These are phyloP conservation scores for Euclidia mi DNA, from an alignment of 2,888 invertebrate species.

Conservation along the genomic window DNA sequence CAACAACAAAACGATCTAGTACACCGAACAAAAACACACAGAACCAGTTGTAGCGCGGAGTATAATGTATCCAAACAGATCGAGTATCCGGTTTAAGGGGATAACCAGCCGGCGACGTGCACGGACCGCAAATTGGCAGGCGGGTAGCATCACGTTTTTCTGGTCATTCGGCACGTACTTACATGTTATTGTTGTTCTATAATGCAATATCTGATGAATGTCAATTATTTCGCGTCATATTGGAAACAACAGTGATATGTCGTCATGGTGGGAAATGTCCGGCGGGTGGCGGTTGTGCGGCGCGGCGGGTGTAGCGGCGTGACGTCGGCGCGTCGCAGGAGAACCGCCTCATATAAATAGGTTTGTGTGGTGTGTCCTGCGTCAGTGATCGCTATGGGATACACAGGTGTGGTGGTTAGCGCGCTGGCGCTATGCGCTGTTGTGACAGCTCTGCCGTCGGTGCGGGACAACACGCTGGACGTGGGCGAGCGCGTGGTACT, in stretches of 20 bases:
- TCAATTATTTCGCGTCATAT: slow-evolving; percentile 39
- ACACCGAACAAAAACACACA: slow-evolving; percentile 63
- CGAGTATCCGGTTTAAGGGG: slow-evolving; percentile 80
- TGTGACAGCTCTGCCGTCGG: slow-evolving; percentile 70
- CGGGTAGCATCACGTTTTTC: slow-evolving; percentile 62
- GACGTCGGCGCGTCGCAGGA: slow-evolving; percentile 76
- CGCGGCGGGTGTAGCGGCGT: slow-evolving; percentile 54
- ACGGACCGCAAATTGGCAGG: slow-evolving; percentile 70
- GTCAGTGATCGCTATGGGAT: slow-evolving; percentile 85
- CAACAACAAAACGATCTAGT: slow-evolving; percentile 61
- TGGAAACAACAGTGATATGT: slow-evolving; percentile 46
- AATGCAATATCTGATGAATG: slow-evolving; percentile 15
- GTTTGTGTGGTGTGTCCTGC: slow-evolving; percentile 76
- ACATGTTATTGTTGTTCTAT: slow-evolving; percentile 21
- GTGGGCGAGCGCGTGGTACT: slow-evolving; percentile 76
- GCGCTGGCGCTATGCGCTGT: slow-evolving; percentile 75
- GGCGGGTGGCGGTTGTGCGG: slow-evolving; percentile 66
- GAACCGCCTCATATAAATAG: slow-evolving; percentile 84
- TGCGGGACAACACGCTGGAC: slow-evolving; percentile 77
- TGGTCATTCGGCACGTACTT: slow-evolving; percentile 24
- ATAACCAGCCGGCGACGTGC: slow-evolving; percentile 79
- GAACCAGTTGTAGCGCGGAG: slow-evolving; percentile 49
- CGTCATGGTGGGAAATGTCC: slow-evolving; percentile 75
- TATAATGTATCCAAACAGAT: slow-evolving; percentile 62
- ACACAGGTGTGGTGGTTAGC: slow-evolving; percentile 72